phyloP scores from a whole-genome alignment of 2,888 invertebrate species.

The Amphimallon solstitiale region DNA sequence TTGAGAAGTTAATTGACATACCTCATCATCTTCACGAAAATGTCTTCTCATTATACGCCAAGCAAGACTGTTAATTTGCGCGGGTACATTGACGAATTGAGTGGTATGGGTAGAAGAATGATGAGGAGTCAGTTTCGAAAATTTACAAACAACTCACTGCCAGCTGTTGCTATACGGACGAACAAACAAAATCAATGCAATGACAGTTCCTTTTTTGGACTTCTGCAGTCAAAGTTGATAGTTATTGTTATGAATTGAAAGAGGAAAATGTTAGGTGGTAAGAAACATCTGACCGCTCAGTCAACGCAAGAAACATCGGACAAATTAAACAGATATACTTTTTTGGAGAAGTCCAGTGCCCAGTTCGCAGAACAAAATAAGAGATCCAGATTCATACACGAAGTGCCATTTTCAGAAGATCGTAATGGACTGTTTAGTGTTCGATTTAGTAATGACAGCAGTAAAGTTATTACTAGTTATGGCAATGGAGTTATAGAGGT shows the following conservation, averaged over 20 bases:
- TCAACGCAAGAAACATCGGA: constrained; percentile 21
- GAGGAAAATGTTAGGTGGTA: constrained; percentile 6
- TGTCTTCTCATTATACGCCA: constrained; percentile 57
- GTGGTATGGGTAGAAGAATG: constrained; percentile 36
- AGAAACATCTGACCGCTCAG: constrained; percentile 20
- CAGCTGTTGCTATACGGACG: constrained; percentile 6
- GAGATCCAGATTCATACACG: constrained; percentile 46
- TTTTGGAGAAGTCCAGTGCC: constrained; percentile 35
- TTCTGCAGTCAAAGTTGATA: too few relatives aligned
- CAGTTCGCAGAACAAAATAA: constrained; percentile 22
- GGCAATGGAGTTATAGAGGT: constrained; percentile 69
- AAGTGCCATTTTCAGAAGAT: constrained; percentile 54
- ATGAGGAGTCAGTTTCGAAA: constrained; percentile 43
- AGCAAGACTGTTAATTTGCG: constrained; percentile 50
- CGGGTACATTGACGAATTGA: constrained; percentile 41
- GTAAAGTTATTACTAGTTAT: constrained; percentile 64
- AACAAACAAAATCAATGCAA: not conserved
- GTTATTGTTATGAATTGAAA: not conserved
- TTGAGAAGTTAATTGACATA: too few relatives aligned
- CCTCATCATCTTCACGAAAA: constrained; percentile 52
- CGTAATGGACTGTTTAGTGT: constrained; percentile 58
- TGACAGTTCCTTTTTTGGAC: not conserved
- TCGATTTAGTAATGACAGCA: constrained; percentile 63
- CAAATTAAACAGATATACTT: constrained; percentile 31
- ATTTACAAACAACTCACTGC: constrained; percentile 39